Evolutionary conservation across 2,113 vertebrate species (phyloP), one percentile per base, ranked within the genome.

Genomic region (Stegostoma tigrinum): DNA sequence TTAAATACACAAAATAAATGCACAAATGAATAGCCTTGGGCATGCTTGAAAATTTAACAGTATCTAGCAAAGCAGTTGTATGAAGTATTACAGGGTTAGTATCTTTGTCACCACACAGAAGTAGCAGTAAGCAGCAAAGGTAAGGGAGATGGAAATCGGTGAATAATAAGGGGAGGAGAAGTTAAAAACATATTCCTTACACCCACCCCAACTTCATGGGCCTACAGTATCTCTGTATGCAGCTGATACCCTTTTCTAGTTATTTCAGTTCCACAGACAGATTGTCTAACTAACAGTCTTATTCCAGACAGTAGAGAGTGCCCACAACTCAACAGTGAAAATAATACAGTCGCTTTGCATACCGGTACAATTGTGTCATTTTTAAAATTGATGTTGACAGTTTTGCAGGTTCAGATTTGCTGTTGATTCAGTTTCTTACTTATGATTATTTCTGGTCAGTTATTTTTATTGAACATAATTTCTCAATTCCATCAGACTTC

Each of bases 381-480:
- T 64, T 66, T 66, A 66, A 91, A 42, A 91, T 91, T 66, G 34
- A 66, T 66, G 89, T 0, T 14, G 55, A 55, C 89, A 91, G 55
- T 61, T 91, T n/a, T 66, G 89, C 89, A 93, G 17, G 61, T 66
- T 66, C 61, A 66, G 34, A 93, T 93, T 66, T 93, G 89, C 61
- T 23, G 89, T 61, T 93, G 89, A 64, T 6, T n/a, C 34, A 61
- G 66, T 61, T 67, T 91, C n/a, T 34, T 19, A 91, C 55, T 91
- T 38, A 7, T 38, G 34, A 93, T 67, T 21, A 38, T 66, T 93
- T 91, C 61, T 38, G n/a, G 55, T 34, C 89, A 93, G 55, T 83
- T 83, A n/a, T 83, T 42, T 83, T 42, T 45, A 83, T 61, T 66
- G 61, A 93, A n/a, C 34, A 66, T 17, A 17, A 66, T n/a, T 34